These are phyloP conservation scores for Lepidostoma basale DNA, from an alignment of 1,140 invertebrate genomes.

Conservation along the genomic window DNA sequence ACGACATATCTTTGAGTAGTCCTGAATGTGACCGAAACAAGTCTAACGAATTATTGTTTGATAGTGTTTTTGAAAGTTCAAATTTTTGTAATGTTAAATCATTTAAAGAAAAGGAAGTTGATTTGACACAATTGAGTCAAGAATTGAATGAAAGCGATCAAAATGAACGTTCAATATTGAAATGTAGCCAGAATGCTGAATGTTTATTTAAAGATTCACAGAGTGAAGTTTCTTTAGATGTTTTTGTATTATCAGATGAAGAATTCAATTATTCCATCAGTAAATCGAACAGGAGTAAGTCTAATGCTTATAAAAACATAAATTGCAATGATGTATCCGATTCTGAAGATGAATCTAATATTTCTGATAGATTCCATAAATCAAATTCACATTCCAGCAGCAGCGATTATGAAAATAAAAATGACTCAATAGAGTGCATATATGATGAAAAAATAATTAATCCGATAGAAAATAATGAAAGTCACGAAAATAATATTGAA, in stretches of 20 bases:
- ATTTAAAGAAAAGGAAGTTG: conserved; percentile 15
- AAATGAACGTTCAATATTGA: background rate
- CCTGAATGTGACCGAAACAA: background rate
- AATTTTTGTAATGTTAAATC: background rate
- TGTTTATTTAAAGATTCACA: background rate
- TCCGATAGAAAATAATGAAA: background rate
- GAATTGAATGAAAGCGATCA: conserved; percentile 20
- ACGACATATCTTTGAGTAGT: conserved; percentile 4
- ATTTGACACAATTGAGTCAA: conserved; percentile 30
- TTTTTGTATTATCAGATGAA: conserved; percentile 52
- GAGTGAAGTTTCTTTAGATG: conserved; percentile 37
- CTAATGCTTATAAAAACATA: background rate
- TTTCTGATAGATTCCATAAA: background rate
- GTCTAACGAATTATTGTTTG: too few relatives aligned
- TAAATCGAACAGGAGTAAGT: conserved; percentile 36
- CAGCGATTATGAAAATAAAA: background rate
- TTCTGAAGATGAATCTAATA: conserved; percentile 1
- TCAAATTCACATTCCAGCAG: background rate
- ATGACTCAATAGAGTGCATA: background rate
- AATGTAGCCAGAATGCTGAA: too few relatives aligned
- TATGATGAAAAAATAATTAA: background rate
- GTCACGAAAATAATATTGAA: too few relatives aligned
- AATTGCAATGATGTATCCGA: conserved; percentile 16
- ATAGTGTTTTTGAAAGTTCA: conserved; percentile 14
- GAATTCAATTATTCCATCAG: conserved; percentile 54